Conservation (phyloP, 2,113 vertebrate genomes). For the Arizona elegans region DNA sequence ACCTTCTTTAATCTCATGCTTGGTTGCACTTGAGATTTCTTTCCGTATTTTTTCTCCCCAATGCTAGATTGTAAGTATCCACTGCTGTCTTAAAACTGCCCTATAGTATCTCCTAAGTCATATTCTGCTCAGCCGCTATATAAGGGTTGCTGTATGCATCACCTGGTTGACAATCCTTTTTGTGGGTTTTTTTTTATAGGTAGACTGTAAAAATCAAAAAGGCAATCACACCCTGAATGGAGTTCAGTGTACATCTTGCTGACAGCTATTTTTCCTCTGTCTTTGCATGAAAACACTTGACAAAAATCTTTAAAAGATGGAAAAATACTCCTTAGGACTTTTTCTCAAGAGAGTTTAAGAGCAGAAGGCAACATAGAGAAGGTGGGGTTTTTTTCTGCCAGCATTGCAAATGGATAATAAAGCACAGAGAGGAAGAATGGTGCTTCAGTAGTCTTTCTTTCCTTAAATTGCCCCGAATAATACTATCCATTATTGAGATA, state of each 20-base stretch:
- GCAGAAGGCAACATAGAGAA: neutral
- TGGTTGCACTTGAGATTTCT: neutral
- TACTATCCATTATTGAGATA: too few relatives aligned
- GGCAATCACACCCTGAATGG: neutral
- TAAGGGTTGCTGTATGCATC: neutral
- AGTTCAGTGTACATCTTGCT: neutral
- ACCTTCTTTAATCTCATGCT: neutral
- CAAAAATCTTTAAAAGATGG: neutral
- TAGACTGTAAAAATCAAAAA: neutral
- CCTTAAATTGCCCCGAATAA: neutral
- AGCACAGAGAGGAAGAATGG: neutral
- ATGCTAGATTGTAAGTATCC: neutral
- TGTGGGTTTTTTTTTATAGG: neutral
- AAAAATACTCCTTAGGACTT: neutral
- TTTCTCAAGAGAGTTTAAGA: neutral
- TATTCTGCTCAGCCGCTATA: neutral
- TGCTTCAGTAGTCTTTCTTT: neutral
- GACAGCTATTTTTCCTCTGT: neutral
- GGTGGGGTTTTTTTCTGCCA: neutral
- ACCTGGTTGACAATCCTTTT: neutral
- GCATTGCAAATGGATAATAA: neutral
- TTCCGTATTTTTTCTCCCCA: neutral
- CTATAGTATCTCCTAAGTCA: neutral
- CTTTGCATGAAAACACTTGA: neutral
- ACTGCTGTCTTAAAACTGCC: neutral